Base-by-base conservation (phyloP, 2,113 vertebrate genomes). In the Mastomys coucha region DNA sequence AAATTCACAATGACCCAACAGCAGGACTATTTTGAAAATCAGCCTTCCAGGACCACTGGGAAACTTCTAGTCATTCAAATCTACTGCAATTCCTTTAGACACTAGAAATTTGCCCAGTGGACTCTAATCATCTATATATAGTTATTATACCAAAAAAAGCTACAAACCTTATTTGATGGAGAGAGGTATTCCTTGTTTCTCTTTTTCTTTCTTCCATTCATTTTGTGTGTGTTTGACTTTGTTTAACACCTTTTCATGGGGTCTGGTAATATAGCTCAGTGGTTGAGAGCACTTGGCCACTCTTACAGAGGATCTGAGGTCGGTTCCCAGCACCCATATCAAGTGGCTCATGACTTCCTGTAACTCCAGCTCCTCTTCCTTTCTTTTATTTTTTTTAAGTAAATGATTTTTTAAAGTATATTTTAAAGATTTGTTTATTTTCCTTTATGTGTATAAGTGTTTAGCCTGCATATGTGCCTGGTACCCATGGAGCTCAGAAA, bases 1-100 rank as follows among this genome's bases (percentile, higher is more conserved):
- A 8, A 76, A 72, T 69, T 69, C 33, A 33, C 63, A 95, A 17
- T 63, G 10, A 91, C 56, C 16, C 58, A 33, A 28, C 19, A 17
- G 81, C 58, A 96, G 9, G 28, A 90, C 76, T n/a, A 53, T 77
- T 72, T 84, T 89, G 60, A 31, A 80, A 91, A 31, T 93, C 53
- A 58, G 19, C 24, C 78, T 97, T 77, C 39, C 42, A 72, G 69
- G 39, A 84, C 58, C 84, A 60, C n/a, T 24, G 75, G 58, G 33
- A 91, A 94, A 80, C 76, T 70, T 88, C 31, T 85, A 65, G 14
- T 60, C 63, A 58, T 81, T 93, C 36, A 88, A 78, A 56, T 84
- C 36, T 65, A 22, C 77, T 84, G 77, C 22, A 86, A 22, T 91
- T n/a, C 16, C 7, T 89, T 94, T 80, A 85, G 31, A 77, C 7